Evolutionary conservation across 2,113 vertebrate genomes (phyloP).

Genomic region (Origma solitaria): DNA sequence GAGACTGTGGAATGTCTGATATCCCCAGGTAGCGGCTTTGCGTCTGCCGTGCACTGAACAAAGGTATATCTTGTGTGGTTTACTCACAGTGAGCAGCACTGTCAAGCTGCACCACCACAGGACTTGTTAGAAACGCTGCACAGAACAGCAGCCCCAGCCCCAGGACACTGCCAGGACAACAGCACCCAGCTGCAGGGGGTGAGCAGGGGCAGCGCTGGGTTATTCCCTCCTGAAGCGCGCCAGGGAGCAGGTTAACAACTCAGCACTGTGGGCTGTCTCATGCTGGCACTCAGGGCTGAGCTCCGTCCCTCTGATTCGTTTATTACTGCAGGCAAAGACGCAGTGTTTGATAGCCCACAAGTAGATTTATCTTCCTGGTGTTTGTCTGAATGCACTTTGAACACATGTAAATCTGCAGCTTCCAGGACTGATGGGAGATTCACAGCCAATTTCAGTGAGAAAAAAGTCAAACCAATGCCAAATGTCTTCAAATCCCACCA

Average conservation of each 20-base stretch:
- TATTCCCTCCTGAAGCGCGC: background rate
- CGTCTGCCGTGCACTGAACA: background rate
- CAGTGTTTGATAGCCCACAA: background rate
- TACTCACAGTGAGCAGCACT: background rate
- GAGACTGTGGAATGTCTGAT: background rate
- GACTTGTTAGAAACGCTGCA: background rate
- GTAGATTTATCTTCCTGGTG: background rate
- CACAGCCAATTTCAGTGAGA: background rate
- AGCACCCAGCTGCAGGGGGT: rapidly evolving
- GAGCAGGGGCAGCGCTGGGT: background rate
- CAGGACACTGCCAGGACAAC: background rate
- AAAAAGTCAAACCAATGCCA: background rate
- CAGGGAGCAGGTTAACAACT: background rate
- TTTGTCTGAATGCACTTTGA: background rate
- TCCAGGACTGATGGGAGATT: background rate
- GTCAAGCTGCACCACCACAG: background rate
- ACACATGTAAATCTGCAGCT: background rate
- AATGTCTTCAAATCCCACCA: background rate
- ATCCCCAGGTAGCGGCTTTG: background rate
- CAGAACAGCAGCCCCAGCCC: rapidly evolving
- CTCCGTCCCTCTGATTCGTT: background rate
- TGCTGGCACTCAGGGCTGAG: background rate
- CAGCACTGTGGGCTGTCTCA: background rate
- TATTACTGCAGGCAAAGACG: background rate
- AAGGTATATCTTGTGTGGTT: background rate